Conservation (phyloP, 2,888 invertebrate genomes). For the Tillus elongatus region DNA sequence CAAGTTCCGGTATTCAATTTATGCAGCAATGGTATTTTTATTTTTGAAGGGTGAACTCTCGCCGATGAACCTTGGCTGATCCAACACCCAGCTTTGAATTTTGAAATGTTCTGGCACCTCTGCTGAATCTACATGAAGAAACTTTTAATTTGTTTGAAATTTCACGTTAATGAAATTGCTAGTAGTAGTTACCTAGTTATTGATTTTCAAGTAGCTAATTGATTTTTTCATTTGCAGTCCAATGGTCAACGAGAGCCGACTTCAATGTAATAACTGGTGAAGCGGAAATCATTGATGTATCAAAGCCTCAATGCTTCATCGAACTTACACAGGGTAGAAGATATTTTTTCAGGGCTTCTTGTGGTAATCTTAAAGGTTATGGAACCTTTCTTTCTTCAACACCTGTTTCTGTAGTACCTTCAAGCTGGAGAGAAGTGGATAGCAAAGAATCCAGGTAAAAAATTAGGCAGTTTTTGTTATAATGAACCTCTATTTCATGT, state of each 20-base stretch:
- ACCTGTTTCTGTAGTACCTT: conserved; percentile 80
- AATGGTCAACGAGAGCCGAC: conserved; percentile 85
- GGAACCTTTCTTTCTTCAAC: conserved; percentile 67
- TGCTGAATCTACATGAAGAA: too few species aligned
- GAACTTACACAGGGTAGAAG: conserved; percentile 75
- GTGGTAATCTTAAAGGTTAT: conserved; percentile 89
- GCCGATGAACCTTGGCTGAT: too few species aligned
- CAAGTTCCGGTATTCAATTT: too few species aligned
- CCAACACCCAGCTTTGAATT: too few species aligned
- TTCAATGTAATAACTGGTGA: conserved; percentile 76
- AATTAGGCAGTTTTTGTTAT: not conserved
- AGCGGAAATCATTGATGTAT: conserved; percentile 63
- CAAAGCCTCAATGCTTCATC: conserved; percentile 51
- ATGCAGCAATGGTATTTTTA: too few species aligned
- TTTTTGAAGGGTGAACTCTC: too few species aligned
- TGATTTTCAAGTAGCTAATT: not conserved
- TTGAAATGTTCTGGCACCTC: too few species aligned
- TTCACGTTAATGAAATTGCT: too few species aligned
- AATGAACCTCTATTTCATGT: not conserved
- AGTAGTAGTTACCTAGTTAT: not conserved
- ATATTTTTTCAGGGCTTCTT: conserved; percentile 85
- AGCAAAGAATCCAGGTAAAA: conserved; percentile 53
- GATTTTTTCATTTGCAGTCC: conserved; percentile 53
- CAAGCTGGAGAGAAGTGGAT: conserved; percentile 87
- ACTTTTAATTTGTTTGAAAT: too few species aligned